These are phyloP conservation scores for Plebejus melissa DNA, from an alignment of 2,888 invertebrate genomes.

Conservation along the genomic window DNA sequence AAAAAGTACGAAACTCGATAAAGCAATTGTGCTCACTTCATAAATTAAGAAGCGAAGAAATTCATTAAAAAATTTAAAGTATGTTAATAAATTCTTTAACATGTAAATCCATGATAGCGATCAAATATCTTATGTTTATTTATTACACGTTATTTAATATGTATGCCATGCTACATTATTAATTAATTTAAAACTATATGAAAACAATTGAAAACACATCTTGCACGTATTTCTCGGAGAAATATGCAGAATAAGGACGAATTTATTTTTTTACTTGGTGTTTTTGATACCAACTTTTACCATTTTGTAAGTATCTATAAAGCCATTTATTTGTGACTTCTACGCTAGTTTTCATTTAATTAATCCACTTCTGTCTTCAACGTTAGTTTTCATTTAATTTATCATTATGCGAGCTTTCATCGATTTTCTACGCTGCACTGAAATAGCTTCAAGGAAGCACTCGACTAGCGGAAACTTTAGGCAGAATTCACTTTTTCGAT, in stretches of 20 bases:
- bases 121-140: conserved; percentile 13
- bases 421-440: background rate
- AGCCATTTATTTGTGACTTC: background rate
- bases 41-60: conserved; percentile 13
- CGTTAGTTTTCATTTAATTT: conserved; percentile 2
- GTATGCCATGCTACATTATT: background rate
- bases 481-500: background rate
- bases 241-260: background rate
- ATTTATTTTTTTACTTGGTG: background rate
- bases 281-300: background rate
- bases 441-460: conserved; percentile 11
- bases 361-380: background rate
- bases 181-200: background rate
- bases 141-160: conserved; percentile 4
- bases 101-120: conserved; percentile 16
- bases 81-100: conserved; percentile 15
- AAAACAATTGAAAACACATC: background rate
- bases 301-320: background rate
- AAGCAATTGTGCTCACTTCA: background rate
- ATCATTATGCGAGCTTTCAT: background rate
- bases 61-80: conserved; percentile 2
- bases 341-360: background rate
- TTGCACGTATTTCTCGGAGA: background rate
- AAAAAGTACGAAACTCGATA: background rate
- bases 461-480: background rate